Percentiles rank a stretch among this genome's conserved stretches.
phyloP scores from a whole-genome alignment of 2,888 invertebrate species.

The Plebejus anna region DNA sequence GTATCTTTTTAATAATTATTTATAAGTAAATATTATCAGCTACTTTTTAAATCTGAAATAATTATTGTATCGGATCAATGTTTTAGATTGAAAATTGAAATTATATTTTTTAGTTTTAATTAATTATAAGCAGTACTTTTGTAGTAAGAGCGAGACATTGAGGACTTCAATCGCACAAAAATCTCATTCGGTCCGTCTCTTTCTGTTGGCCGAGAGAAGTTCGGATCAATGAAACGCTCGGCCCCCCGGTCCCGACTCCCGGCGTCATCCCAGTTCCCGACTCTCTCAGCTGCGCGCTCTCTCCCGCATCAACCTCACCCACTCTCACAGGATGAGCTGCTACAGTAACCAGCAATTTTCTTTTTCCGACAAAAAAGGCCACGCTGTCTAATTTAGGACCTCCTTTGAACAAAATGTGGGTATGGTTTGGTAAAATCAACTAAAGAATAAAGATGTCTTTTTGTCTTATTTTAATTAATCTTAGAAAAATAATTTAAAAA shows the following conservation, averaged over 20 bases:
- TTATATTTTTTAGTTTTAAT: background rate
- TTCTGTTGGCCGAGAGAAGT: conserved; percentile 64
- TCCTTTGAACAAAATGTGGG: background rate
- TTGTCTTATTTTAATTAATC: background rate
- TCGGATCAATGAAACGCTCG: conserved; percentile 78
- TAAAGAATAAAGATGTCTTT: background rate
- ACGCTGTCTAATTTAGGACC: background rate
- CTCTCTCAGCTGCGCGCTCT: conserved; percentile 42
- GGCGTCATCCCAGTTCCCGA: conserved; percentile 57
- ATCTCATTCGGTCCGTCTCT: conserved; percentile 54
- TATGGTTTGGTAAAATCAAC: background rate
- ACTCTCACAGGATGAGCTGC: conserved; percentile 29
- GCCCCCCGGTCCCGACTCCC: conserved; percentile 56
- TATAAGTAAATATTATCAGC: background rate
- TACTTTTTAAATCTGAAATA: background rate
- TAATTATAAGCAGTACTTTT: background rate
- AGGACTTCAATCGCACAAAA: conserved; percentile 37
- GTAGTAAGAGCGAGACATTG: conserved; percentile 44
- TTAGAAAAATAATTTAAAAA: background rate
- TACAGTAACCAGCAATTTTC: background rate
- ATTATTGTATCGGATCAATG: background rate
- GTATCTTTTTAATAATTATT: too few species aligned
- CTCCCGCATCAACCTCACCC: conserved; percentile 45
- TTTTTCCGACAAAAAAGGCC: background rate
- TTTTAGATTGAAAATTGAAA: background rate